Evolutionary conservation across 2,113 vertebrate genomes (phyloP), one percentile per base, ranked within the genome.

Genomic region (Sapayoa aenigma): DNA sequence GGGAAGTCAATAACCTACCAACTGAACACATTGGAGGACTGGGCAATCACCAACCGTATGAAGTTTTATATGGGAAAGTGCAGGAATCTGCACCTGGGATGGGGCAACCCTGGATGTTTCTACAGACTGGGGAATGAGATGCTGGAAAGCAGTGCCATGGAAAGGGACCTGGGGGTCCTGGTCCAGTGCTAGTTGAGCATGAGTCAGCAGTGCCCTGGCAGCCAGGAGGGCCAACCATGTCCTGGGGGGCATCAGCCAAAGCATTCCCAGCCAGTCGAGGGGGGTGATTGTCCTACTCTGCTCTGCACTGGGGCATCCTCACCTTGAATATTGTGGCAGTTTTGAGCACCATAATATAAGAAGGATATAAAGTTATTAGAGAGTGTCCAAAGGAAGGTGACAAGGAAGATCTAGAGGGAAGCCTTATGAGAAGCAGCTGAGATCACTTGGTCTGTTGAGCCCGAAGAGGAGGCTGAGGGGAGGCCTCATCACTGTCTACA

Each of bases 141-240:
- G 59, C 37, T 59, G 60, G 52, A 67, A 24, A 67, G 4, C 52
- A 44, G 23, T 0, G 44, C 18, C 10, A 6, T 0, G 4, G 27
- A 66, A 66, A 66, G 68, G 14, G 14, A 2, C 28, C 52, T 44
- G 27, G 6, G 18, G 4, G 0, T 20, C 25, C 50, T 27, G 42
- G 25, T 49, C 1, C 0, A 8, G 39, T 37, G 33, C 28, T 39
- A 14, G 2, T 1, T 31, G 30, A 35, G 2, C 0, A 0, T 12
- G 22, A 30, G 6, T 0, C 52, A 66, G 19, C 68, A 37, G 27
- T 20, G 77, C 44, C 68, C 44, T 24, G 67, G 22, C 67, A 88
- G 67, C 58, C 85, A 27, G 76, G 25, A 88, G 50, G 1, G 49
- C 1, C 35, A 72, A 0, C 0, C 3, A 0, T 65, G 59, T 20